Evolutionary conservation across 2,797 vertebrate species (phyloP).

Genomic region (Podargus strigoides): DNA sequence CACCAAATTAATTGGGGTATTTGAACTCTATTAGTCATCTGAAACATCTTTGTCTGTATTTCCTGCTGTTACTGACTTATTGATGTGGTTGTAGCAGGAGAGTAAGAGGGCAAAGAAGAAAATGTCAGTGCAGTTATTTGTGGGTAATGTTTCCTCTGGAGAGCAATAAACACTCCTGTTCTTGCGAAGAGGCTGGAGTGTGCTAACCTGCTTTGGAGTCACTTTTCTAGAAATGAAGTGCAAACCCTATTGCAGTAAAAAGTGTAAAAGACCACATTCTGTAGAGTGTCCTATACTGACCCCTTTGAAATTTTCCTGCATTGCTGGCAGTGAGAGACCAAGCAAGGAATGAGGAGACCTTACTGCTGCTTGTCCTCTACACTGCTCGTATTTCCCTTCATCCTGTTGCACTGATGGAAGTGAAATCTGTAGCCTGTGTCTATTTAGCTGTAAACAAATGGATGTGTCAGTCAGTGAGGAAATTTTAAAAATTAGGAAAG

Average conservation of each 20-base stretch:
- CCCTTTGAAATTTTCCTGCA: background rate
- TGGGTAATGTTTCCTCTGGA: background rate
- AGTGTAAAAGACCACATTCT: background rate
- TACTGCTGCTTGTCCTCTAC: background rate
- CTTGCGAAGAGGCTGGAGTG: background rate
- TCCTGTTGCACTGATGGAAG: background rate
- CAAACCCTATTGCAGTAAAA: background rate
- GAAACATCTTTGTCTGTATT: background rate
- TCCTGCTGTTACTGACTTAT: background rate
- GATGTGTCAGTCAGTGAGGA: background rate
- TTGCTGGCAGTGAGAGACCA: background rate
- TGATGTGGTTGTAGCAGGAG: background rate
- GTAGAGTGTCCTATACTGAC: background rate
- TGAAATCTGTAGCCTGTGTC: background rate
- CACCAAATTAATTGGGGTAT: constrained; percentile 22
- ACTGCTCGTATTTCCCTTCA: background rate
- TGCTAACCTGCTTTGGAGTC: background rate
- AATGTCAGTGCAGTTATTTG: constrained; percentile 16
- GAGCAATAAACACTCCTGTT: background rate
- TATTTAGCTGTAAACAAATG: constrained; percentile 16
- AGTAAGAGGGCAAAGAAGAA: background rate
- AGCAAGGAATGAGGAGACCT: background rate
- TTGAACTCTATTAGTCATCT: constrained; percentile 41
- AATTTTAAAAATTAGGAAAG: background rate
- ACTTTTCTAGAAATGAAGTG: background rate